Evolutionary conservation across 37 sponge, comb jelly and placozoan genomes (phyloP), one percentile per base, ranked within the genome.

Genomic region (Oopsacas minuta): DNA sequence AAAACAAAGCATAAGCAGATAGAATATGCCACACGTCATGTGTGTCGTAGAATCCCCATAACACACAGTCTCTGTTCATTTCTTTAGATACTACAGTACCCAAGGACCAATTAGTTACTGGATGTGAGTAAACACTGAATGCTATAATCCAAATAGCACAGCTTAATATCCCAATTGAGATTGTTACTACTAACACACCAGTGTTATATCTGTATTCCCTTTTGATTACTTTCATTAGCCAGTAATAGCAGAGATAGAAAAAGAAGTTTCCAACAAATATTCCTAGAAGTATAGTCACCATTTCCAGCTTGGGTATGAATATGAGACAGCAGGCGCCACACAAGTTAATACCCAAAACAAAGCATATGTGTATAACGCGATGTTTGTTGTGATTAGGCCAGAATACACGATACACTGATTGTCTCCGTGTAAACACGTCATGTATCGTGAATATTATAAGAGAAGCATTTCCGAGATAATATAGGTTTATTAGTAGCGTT

Each of bases 1-100:
- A 61, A 61, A 61, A 61, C 30, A 61, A 3, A 61, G 75, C 75
- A 12, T 61, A 61, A 3, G 75, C 75, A 3, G 75, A 61, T 3
- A 61, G 75, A 34, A 61, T 61, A 34, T 61, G 75, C 75, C 75
- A 61, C 1, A 61, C 32, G 75, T 61, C 75, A 12, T 61, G 75
- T n/a, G 75, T 32, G 30, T 61, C 75, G 30, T 61, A 61, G 75
- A 61, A 61, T 3, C 75, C 75, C 75, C 75, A 61, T 5, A 61
- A 34, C 20, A 61, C 30, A n/a, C 75, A 61, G 1, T 61, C 75
- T 61, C 75, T 61, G 30, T 61, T 61, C 75, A 61, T 3, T 34
- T 61, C 75, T 61, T 61, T 61, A n/a, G 75, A 61, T 5, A 3
- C 17, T 25, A 61, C 75, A 20, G 75, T 25, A 3, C 75, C 75